Base-by-base conservation (phyloP, 2,888 invertebrate genomes). In the Smittia aterrima region DNA sequence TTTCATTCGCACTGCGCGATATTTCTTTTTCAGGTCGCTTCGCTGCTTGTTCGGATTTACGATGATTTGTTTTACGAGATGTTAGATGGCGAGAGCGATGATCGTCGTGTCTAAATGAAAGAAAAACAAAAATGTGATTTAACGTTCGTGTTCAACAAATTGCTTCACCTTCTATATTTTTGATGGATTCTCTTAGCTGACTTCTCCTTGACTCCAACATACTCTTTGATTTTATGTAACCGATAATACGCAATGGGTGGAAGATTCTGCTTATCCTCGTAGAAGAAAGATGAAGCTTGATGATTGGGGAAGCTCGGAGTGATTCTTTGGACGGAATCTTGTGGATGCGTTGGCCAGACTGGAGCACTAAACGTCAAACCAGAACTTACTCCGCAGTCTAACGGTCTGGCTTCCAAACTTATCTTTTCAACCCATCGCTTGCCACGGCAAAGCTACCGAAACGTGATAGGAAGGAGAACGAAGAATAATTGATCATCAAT, bases 361-460 rank as follows among this genome's bases (percentile, higher is more conserved):
- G 95, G 95, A n/a, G 96, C 93, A 18, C 96, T 96, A 84, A 96
- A 97, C 72, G 96, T 96, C 85, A 96, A 93, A 1, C 96, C 96
- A 83, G 94, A 93, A 86, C 96, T 96, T 58, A 95, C 95, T 71
- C 96, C 96, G 13, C 95, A 96, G 83, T 96, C 96, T 78, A 95
- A 84, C 0, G 96, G 96, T 82, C 93, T 92, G 83, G 95, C 90
- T 88, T 96, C 94, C 76, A 96, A 89, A 72, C 92, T 93, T 75
- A 95, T 91, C 77, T 91, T 91, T 82, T 94, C 93, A 77, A 95
- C 86, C 96, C 96, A 97, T 79, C 93, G 92, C 22, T 94, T 95
- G 78, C 93, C 92, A 73, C 92, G 90, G 82, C 96, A 96, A 1
- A 97, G 89, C 82, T 95, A 90, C 20, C n/a, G 18, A 41, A 41